A percentile compares a stretch with the other conserved stretches of the same genome.
Conservation (phyloP, 1,140 invertebrate species). For the Drosophila teissieri region DNA sequence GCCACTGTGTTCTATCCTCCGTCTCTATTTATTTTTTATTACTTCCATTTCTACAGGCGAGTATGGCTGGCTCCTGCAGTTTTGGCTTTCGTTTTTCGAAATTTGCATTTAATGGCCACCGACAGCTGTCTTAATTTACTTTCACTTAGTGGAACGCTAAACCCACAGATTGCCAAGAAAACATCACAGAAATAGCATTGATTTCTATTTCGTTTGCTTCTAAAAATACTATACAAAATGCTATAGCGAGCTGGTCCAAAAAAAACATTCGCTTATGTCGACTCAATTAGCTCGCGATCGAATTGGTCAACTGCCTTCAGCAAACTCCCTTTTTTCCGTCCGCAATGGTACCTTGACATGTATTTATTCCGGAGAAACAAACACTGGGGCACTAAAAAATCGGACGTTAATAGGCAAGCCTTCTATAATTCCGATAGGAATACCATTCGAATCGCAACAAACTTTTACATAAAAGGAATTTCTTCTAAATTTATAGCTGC, state of each 20-base stretch:
- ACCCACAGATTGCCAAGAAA: slow-evolving; percentile 33
- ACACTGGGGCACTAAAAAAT: slow-evolving; percentile 2
- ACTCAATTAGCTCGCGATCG: slow-evolving; percentile 64
- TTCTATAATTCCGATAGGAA: no score
- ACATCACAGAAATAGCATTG: slow-evolving; percentile 56
- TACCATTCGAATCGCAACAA: no score
- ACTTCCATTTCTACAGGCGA: slow-evolving; percentile 46
- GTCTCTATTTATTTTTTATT: slow-evolving; percentile 65
- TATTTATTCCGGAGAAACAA: slow-evolving; percentile 18
- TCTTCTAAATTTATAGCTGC: background rate
- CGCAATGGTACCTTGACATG: slow-evolving; percentile 66
- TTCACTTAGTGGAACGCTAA: slow-evolving; percentile 41
- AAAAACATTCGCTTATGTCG: slow-evolving; percentile 45
- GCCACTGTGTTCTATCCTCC: slow-evolving; percentile 1
- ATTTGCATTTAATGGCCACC: slow-evolving; percentile 42
- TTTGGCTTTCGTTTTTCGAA: slow-evolving; percentile 12
- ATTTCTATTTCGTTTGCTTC: slow-evolving; percentile 50
- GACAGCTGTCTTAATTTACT: slow-evolving; percentile 52
- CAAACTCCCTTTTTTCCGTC: slow-evolving; percentile 19
- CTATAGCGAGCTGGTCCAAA: slow-evolving; percentile 11
- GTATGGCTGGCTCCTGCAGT: slow-evolving; percentile 31
- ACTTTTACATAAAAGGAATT: no score
- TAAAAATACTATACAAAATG: slow-evolving; percentile 53
- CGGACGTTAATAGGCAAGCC: background rate
- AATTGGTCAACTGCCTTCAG: background rate